Percentiles rank a stretch among this genome's conserved stretches.
Conservation (phyloP, 1,140 invertebrate species). For the Heliconius melpomene region DNA sequence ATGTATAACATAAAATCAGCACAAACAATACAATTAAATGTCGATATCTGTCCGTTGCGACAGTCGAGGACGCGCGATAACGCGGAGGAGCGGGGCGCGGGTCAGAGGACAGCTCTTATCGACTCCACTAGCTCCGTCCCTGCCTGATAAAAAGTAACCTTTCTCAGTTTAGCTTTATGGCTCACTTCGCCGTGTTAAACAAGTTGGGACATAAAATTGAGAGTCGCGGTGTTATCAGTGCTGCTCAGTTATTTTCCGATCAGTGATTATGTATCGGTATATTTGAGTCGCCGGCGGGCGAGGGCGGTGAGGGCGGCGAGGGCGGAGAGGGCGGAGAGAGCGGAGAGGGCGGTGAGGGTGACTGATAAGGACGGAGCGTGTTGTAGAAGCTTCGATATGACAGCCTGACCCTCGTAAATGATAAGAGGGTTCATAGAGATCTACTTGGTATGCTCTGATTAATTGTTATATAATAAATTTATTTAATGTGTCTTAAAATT, state of each 20-base stretch:
- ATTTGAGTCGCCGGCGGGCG: constrained; percentile 30
- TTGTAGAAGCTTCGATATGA: constrained; percentile 30
- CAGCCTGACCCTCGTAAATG: constrained; percentile 13
- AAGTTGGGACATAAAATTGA: constrained; percentile 21
- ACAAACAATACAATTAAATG: constrained; percentile 31
- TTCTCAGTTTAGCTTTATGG: not conserved
- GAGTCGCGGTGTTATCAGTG: constrained; percentile 37
- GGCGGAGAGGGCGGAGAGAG: too few relatives aligned
- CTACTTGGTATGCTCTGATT: not conserved
- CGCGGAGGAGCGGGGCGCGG: constrained; percentile 6
- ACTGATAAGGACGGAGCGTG: constrained; percentile 27
- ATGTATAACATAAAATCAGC: constrained; percentile 5
- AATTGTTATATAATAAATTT: not conserved
- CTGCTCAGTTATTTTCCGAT: constrained; percentile 44
- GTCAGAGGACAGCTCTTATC: constrained; percentile 36
- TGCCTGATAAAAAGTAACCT: not conserved
- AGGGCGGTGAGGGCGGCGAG: too few relatives aligned
- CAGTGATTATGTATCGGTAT: constrained; percentile 40
- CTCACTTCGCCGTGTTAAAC: not conserved
- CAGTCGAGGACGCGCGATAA: constrained; percentile 35
- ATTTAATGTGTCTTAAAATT: too few relatives aligned
- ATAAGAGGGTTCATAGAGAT: constrained; percentile 7
- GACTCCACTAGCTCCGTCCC: too few relatives aligned
- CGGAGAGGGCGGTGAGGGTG: not conserved
- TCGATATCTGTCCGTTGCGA: constrained; percentile 24